Conservation (phyloP, 1,140 invertebrate species). For the Platorchestia sp. region DNA sequence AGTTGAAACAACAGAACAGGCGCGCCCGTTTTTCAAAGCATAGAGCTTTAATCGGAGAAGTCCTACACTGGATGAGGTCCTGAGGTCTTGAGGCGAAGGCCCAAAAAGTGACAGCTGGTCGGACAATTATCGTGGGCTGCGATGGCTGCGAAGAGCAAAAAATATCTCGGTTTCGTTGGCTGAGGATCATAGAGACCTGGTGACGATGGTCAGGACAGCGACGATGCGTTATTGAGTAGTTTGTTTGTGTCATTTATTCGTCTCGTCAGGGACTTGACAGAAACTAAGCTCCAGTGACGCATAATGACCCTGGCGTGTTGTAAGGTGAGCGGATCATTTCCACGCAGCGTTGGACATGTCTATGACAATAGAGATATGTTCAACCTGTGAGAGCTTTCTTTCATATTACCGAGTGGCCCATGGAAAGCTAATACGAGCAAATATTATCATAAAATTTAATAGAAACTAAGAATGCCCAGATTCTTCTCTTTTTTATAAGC, state of each 20-base stretch:
- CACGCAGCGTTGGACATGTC: not conserved
- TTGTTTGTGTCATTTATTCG: not conserved
- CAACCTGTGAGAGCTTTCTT: not conserved
- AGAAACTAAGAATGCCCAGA: not conserved
- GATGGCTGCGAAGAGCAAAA: not conserved
- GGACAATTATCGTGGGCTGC: conserved; percentile 27
- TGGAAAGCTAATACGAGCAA: not conserved
- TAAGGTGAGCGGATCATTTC: not conserved
- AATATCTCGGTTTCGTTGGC: not conserved
- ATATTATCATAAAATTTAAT: not conserved
- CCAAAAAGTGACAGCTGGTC: conserved; percentile 18
- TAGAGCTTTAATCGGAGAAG: not conserved
- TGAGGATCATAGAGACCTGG: conserved; percentile 2
- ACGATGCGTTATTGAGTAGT: not conserved
- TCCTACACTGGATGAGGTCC: not conserved
- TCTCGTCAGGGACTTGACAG: not conserved
- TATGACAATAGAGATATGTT: not conserved
- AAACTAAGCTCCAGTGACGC: not conserved
- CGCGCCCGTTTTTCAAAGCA: not conserved
- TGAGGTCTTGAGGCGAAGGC: not conserved
- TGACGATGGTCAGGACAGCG: not conserved
- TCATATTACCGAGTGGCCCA: not conserved
- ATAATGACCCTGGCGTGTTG: not conserved
- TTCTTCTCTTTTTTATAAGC: not conserved
- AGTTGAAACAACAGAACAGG: not conserved